Evolutionary conservation across 2,888 invertebrate genomes (phyloP).

Genomic region (Xestia rhomboidea): DNA sequence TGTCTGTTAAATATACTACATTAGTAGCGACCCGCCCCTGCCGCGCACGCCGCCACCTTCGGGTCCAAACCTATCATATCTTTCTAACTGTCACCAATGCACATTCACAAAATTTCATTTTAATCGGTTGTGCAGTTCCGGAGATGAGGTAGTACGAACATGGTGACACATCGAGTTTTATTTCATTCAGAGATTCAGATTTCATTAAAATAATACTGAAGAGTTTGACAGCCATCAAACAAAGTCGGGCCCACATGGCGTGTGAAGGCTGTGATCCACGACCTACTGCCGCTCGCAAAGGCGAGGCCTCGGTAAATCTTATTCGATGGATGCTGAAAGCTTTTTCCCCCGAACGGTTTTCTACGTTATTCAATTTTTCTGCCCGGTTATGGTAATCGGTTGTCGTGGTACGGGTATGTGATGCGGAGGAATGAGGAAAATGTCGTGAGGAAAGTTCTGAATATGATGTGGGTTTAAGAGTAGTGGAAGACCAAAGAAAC

Average conservation of each 20-base stretch:
- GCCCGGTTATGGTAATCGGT: too few species aligned
- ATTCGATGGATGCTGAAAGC: too few species aligned
- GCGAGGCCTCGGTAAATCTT: neutral
- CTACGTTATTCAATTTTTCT: neutral
- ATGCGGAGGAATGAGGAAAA: too few species aligned
- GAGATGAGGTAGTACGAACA: neutral
- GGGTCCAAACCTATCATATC: neutral
- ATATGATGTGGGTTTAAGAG: too few species aligned
- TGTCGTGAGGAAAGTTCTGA: too few species aligned
- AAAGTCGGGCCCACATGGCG: neutral
- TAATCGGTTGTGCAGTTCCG: neutral
- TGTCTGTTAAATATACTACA: neutral
- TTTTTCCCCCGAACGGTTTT: neutral
- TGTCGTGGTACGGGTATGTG: too few species aligned
- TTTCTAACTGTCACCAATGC: neutral
- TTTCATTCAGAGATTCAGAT: too few species aligned
- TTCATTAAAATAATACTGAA: neutral
- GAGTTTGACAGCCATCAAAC: neutral
- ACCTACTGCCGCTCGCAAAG: neutral
- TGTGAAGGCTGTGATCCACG: neutral
- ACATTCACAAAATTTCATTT: neutral
- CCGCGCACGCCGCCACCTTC: neutral
- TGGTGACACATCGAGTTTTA: too few species aligned
- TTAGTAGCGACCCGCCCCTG: neutral
- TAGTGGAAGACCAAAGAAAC: too few species aligned